Conservation (phyloP, 2,888 invertebrate genomes). For the Folsomia manolachei region DNA sequence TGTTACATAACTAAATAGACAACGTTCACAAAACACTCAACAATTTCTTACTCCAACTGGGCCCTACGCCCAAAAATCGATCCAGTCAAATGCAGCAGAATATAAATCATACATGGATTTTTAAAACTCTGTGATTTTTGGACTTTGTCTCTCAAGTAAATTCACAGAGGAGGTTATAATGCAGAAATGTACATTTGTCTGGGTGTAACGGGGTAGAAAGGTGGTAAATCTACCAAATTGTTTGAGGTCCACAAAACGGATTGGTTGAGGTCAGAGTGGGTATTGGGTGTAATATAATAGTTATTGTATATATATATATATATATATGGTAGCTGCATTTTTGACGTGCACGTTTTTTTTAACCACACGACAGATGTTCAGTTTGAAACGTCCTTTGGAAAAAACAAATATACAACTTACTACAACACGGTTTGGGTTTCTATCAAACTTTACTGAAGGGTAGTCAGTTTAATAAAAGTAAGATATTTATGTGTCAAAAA, state of each 20-base stretch:
- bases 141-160: neutral
- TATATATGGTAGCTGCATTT: no score
- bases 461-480: no score
- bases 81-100: constrained; percentile 47
- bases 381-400: no score
- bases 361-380: no score
- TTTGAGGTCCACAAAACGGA: neutral
- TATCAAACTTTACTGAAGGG: no score
- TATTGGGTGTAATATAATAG: neutral
- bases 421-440: no score
- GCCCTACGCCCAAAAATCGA: constrained; percentile 45
- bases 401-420: no score
- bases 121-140: constrained; percentile 5
- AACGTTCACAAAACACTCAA: constrained; percentile 15
- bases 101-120: constrained; percentile 37
- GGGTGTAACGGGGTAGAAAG: no score
- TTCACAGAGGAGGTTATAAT: neutral
- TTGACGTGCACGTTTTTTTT: no score
- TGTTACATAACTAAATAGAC: neutral
- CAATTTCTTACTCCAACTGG: constrained; percentile 47
- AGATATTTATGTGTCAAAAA: no score
- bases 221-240: neutral
- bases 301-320: neutral
- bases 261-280: neutral
- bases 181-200: no score